Evolutionary conservation across 2,113 vertebrate species (phyloP), one percentile per base, ranked within the genome.

Genomic region (Calyptommatus sinebrachiatus): DNA sequence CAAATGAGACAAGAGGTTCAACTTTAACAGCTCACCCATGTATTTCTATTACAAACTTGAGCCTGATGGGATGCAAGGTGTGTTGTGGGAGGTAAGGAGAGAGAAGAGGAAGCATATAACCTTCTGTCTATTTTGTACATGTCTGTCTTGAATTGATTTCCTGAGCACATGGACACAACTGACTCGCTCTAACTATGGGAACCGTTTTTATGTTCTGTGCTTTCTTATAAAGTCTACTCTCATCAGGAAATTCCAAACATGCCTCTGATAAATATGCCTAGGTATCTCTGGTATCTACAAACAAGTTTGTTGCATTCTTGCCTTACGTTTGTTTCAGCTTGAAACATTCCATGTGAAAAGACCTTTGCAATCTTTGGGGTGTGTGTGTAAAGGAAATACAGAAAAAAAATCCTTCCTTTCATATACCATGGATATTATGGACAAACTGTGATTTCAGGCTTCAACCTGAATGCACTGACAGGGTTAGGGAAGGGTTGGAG

Each of bases 1-100:
- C 81, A 88, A 88, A 77, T 26, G 78, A 73, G 68, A 14, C 68
- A 83, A 67, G 87, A 87, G 83, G 71, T 91, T 89, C 71, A 79
- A 87, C 45, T 45, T 62, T 60, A 57, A 73, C 41, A 67, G 66
- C 45, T 83, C 88, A 61, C 0, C 20, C 87, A 72, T 9, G 22
- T 79, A 74, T 84, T 70, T 69, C 31, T 74, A 77, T 87, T 87
- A 68, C 78, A 88, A 11, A 45, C 14, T 46, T 69, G 75, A 63
- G 53, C 77, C 84, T 82, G 62, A 60, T 84, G 78, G 79, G 1
- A 2, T 63, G 82, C 83, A 73, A 78, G 53, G 71, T 66, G 74
- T 71, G 14, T 35, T 87, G 24, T 60, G 41, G 73, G 73, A 77
- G 35, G 35, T 41, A 41, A 83, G 71, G 78, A 81, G 78, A n/a